Percentiles rank a stretch among this genome's conserved stretches.
Conservation (phyloP, 2,888 invertebrate species). For the Holacanthella duospinosa region DNA sequence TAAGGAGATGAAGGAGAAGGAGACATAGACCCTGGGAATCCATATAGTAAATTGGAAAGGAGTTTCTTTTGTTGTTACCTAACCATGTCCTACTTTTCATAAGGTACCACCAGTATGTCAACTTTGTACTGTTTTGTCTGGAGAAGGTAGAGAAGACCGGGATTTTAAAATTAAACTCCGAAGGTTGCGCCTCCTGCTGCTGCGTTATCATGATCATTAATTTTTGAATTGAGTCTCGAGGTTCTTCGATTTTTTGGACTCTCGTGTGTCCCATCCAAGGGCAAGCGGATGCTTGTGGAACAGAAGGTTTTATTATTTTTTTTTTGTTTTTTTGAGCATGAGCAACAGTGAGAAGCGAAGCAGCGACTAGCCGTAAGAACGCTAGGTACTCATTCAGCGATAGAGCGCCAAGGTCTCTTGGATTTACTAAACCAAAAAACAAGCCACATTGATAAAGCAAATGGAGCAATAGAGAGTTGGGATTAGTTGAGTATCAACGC, state of each 20-base stretch:
- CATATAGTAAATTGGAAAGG: no score
- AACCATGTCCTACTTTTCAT: background rate
- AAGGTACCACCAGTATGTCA: no score
- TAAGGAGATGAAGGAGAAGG: no score
- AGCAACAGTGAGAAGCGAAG: background rate
- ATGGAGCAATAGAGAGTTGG: background rate
- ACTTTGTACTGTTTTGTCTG: background rate
- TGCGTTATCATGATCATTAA: background rate
- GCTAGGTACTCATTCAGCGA: no score
- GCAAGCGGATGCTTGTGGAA: slow-evolving; percentile 3
- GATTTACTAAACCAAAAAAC: background rate
- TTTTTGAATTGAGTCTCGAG: slow-evolving; percentile 5
- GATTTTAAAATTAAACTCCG: background rate
- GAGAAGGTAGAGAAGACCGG: background rate
- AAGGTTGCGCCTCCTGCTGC: background rate
- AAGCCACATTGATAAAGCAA: background rate
- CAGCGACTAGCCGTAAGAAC: background rate
- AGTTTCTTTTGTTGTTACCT: no score
- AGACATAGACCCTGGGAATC: no score
- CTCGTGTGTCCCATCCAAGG: slow-evolving; percentile 5
- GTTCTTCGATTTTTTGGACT: slow-evolving; percentile 8
- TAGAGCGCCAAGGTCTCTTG: background rate
- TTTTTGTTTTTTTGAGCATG: no score
- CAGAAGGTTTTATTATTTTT: no score
- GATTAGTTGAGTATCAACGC: no score